Percentiles rank a stretch among this genome's conserved stretches.
phyloP scores from a whole-genome alignment of 2,113 vertebrate genomes.

The Psittacula cyanocephala region DNA sequence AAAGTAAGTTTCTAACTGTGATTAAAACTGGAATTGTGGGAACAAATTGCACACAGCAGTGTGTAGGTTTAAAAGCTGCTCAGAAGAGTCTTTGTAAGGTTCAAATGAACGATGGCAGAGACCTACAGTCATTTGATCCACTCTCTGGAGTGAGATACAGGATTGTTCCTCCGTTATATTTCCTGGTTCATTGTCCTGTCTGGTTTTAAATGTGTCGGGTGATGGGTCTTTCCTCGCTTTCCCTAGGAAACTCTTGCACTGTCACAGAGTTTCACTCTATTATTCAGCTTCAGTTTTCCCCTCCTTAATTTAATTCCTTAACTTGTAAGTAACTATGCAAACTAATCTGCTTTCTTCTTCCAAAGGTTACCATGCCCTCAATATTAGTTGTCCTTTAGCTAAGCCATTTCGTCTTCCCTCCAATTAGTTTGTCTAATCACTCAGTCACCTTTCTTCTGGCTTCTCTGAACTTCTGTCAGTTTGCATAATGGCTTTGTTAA shows the following conservation, averaged over 20 bases:
- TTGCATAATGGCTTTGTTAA: background rate
- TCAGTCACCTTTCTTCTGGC: background rate
- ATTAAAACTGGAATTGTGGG: background rate
- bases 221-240: background rate
- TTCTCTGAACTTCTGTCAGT: background rate
- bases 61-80: fast-evolving
- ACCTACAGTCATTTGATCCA: background rate
- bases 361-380: background rate
- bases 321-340: background rate
- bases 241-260: background rate
- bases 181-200: background rate
- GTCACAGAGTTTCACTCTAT: background rate
- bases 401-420: background rate
- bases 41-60: background rate
- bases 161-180: background rate
- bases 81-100: background rate
- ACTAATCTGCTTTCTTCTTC: background rate
- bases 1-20: constrained; percentile 82
- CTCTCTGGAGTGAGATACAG: background rate
- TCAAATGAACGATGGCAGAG: background rate
- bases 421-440: background rate
- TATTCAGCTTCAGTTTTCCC: background rate
- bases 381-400: background rate
- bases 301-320: constrained; percentile 1
- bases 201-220: background rate